Evolutionary conservation across 2,888 invertebrate genomes (phyloP).

Genomic region (Helobdella robusta): DNA sequence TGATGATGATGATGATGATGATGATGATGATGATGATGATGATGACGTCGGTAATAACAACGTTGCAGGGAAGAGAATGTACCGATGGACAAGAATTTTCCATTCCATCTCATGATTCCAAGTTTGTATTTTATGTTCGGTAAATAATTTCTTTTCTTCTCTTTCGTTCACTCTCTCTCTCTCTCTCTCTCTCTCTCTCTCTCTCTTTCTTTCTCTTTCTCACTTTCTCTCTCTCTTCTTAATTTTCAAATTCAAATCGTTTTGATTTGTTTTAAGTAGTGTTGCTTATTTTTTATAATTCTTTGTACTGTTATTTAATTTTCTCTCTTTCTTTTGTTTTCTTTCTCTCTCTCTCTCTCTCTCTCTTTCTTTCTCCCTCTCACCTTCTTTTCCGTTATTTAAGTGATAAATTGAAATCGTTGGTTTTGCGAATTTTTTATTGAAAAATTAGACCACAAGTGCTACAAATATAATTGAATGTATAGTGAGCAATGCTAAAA

Average conservation of each 20-base stretch:
- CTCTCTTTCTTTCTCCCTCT: not conserved
- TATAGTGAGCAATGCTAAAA: too few relatives aligned
- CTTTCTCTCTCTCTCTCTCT: constrained; percentile 1
- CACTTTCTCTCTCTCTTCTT: not conserved
- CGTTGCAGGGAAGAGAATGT: constrained; percentile 27
- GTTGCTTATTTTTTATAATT: too few relatives aligned
- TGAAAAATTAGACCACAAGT: too few relatives aligned
- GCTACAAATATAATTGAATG: too few relatives aligned
- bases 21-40: constrained; percentile 22
- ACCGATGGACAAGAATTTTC: constrained; percentile 25
- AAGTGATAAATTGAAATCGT: not conserved
- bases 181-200: constrained; percentile 4
- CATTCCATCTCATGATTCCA: constrained; percentile 23
- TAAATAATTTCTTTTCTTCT: not conserved
- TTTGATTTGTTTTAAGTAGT: too few relatives aligned
- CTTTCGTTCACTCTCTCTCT: not conserved
- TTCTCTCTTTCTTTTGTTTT: not conserved
- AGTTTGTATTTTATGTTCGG: constrained; percentile 15
- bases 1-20: constrained; percentile 21
- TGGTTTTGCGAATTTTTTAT: too few relatives aligned
- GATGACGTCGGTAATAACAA: constrained; percentile 16
- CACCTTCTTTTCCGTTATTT: too few relatives aligned
- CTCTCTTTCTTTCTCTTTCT: constrained; percentile 3
- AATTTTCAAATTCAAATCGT: too few relatives aligned
- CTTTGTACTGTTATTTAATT: too few relatives aligned